Conservation (phyloP, 2,888 invertebrate genomes). For the Cryptus armator region DNA sequence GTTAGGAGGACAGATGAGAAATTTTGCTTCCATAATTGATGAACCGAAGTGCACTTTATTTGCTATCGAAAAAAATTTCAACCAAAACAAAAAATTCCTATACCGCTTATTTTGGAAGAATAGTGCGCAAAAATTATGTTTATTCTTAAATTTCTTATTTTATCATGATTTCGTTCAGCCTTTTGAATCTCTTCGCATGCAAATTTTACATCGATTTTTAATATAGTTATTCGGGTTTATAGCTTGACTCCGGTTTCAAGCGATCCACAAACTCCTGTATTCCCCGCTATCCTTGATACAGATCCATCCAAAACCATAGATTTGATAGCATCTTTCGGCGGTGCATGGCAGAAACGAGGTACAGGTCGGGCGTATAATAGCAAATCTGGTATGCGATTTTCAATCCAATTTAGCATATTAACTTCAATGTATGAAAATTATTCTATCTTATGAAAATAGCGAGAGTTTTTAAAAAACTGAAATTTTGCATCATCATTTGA, state of each 20-base stretch:
- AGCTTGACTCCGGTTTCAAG: constrained; percentile 4
- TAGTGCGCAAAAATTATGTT: too few relatives aligned
- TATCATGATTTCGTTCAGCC: neutral
- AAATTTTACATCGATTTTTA: neutral
- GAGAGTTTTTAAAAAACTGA: too few relatives aligned
- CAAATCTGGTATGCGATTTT: constrained; percentile 24
- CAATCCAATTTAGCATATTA: neutral
- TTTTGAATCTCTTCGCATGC: neutral
- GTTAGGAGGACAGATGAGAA: neutral
- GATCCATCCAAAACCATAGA: neutral
- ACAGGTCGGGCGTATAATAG: constrained; percentile 53
- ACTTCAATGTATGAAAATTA: too few relatives aligned
- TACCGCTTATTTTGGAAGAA: neutral
- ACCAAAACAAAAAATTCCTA: neutral
- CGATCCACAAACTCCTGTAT: constrained; percentile 18
- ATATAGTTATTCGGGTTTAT: constrained; percentile 16
- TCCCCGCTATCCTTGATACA: neutral
- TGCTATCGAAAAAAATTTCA: neutral
- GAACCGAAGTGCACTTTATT: neutral
- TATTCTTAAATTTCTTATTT: neutral
- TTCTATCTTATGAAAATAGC: too few relatives aligned
- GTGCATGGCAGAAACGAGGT: constrained; percentile 55
- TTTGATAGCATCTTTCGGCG: constrained; percentile 44
- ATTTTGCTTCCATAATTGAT: neutral
- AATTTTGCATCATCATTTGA: too few relatives aligned